Percentiles rank a stretch among this genome's conserved stretches.
These are phyloP conservation scores for Choreutis nemorana DNA, from an alignment of 2,888 invertebrate genomes.

Conservation along the genomic window DNA sequence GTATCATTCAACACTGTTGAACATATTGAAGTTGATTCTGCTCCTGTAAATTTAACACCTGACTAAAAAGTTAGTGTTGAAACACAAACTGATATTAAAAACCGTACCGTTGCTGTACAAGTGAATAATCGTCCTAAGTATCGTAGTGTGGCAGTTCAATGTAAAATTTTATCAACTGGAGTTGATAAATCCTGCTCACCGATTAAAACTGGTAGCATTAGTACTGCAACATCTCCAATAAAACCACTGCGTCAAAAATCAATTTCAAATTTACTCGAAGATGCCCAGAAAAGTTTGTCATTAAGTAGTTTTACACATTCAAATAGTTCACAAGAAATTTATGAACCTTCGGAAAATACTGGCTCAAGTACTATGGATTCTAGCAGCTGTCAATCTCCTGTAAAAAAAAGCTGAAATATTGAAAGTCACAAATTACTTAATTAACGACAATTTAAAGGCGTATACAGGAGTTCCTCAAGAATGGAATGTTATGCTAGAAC, in stretches of 20 bases:
- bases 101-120: constrained; percentile 6
- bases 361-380: constrained; percentile 6
- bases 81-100: constrained; percentile 5
- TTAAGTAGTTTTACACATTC: constrained; percentile 6
- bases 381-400: constrained; percentile 6
- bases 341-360: constrained; percentile 6
- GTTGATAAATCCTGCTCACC: constrained; percentile 2
- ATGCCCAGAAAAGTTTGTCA: constrained; percentile 5
- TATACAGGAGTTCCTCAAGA: constrained; percentile 7
- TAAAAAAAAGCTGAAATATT: constrained; percentile 5
- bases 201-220: constrained; percentile 5
- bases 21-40: too few species aligned
- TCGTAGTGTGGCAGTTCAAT: constrained; percentile 7
- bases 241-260: constrained; percentile 7
- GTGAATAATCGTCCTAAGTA: constrained; percentile 7
- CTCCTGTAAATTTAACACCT: constrained; percentile 4
- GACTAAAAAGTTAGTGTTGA: constrained; percentile 4
- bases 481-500: constrained; percentile 7
- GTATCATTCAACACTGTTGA: too few species aligned
- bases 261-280: constrained; percentile 3
- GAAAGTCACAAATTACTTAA: constrained; percentile 7
- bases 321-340: constrained; percentile 6
- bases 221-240: constrained; percentile 8
- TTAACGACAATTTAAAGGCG: constrained; percentile 6
- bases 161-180: constrained; percentile 5